A percentile compares a stretch with the other conserved stretches of the same genome.
Evolutionary conservation across 2,888 invertebrate species (phyloP).

Genomic region (Cheilosia variabilis): DNA sequence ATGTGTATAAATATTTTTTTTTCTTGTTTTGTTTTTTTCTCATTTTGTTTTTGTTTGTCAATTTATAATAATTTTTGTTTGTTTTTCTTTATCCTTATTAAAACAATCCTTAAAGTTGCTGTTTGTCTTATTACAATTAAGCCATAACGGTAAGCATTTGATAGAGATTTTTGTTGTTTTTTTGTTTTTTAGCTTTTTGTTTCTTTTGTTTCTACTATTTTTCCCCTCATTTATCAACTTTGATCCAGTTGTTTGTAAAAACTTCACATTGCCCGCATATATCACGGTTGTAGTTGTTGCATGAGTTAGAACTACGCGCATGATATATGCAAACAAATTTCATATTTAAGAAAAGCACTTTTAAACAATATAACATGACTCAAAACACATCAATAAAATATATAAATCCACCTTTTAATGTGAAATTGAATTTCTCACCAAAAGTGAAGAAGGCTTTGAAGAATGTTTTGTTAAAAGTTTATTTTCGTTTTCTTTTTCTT

Average conservation of each 20-base stretch:
- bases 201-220: constrained; percentile 21
- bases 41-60: constrained; percentile 39
- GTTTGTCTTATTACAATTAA: constrained; percentile 76
- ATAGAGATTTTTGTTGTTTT: constrained; percentile 56
- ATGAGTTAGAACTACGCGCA: constrained; percentile 41
- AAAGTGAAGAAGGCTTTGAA: constrained; percentile 52
- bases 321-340: constrained; percentile 43
- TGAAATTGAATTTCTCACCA: constrained; percentile 64
- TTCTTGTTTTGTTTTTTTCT: constrained; percentile 63
- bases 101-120: constrained; percentile 72
- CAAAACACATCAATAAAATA: constrained; percentile 73
- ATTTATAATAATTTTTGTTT: constrained; percentile 27
- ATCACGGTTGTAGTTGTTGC: constrained; percentile 50
- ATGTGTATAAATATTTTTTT: constrained; percentile 77
- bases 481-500: not conserved
- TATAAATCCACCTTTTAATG: constrained; percentile 45
- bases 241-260: constrained; percentile 40
- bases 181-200: constrained; percentile 58
- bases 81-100: constrained; percentile 52
- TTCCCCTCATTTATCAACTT: constrained; percentile 32
- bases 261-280: constrained; percentile 27
- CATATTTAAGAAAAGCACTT: constrained; percentile 48
- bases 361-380: constrained; percentile 74
- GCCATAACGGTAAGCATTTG: constrained; percentile 77
- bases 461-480: constrained; percentile 43